A percentile compares a stretch with the other conserved stretches of the same genome.
Conservation (phyloP, 2,797 vertebrate genomes). For the Meda fulgida region DNA sequence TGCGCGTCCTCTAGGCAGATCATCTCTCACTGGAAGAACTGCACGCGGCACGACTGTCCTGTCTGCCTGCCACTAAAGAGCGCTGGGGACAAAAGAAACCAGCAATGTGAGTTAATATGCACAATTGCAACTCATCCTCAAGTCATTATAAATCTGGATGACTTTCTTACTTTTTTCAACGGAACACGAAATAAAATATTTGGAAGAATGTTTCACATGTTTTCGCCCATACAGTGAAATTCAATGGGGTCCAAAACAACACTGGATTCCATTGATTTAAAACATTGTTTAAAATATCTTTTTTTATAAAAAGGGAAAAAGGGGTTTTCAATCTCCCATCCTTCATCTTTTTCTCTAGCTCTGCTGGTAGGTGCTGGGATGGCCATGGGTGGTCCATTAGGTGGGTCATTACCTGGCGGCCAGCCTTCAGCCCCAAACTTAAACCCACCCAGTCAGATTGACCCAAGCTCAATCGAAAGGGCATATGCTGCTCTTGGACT, state of each 20-base stretch:
- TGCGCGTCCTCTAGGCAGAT: conserved; percentile 99
- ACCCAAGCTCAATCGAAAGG: conserved; percentile 96
- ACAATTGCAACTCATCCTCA: background rate
- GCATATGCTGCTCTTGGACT: conserved; percentile 96
- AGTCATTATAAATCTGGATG: background rate
- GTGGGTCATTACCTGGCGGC: conserved; percentile 84
- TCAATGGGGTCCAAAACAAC: background rate
- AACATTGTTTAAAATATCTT: background rate
- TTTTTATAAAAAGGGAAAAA: too few species aligned
- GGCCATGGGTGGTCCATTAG: conserved; percentile 84
- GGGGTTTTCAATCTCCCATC: background rate
- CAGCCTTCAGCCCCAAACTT: conserved; percentile 86
- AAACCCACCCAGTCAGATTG: conserved; percentile 93
- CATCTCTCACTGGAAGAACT: conserved; percentile 99
- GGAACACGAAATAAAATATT: background rate
- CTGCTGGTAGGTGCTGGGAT: conserved; percentile 87
- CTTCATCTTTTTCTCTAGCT: conserved; percentile 73
- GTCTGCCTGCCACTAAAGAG: conserved; percentile 97
- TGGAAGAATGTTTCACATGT: background rate
- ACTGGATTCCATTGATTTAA: background rate
- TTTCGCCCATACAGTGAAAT: background rate
- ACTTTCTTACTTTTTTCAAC: too few species aligned
- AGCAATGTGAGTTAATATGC: conserved; percentile 87
- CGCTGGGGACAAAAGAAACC: conserved; percentile 96
- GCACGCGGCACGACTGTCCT: conserved; percentile 96